Conservation (phyloP, 2,888 invertebrate genomes). For the Carpatolechia fugitivella region DNA sequence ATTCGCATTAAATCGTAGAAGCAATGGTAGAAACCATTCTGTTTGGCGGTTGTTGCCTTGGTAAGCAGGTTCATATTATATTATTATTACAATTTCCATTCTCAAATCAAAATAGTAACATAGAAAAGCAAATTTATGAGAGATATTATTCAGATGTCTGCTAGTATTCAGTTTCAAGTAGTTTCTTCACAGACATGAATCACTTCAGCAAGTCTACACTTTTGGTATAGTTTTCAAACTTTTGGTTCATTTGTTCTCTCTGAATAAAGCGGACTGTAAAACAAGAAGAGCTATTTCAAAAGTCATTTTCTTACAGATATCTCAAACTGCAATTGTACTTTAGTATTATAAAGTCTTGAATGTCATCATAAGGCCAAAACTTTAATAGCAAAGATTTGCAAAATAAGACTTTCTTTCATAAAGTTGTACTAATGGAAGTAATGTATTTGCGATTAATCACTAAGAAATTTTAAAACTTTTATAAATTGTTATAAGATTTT, state of each 20-base stretch:
- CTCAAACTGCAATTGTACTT: slow-evolving; percentile 5
- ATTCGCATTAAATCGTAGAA: too few relatives aligned
- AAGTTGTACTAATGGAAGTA: too few relatives aligned
- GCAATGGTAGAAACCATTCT: too few relatives aligned
- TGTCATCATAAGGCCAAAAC: not conserved
- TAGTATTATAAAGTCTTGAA: slow-evolving; percentile 2
- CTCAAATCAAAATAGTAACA: not conserved
- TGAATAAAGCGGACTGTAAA: not conserved
- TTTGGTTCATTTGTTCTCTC: slow-evolving; percentile 13
- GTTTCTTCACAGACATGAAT: slow-evolving; percentile 30
- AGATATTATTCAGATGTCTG: slow-evolving; percentile 23
- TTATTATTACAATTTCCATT: not conserved
- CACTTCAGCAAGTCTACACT: not conserved
- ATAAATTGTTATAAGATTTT: too few relatives aligned
- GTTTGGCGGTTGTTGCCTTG: not conserved
- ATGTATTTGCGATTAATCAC: too few relatives aligned
- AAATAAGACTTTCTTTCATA: not conserved
- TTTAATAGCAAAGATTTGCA: not conserved
- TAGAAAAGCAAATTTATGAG: slow-evolving; percentile 22
- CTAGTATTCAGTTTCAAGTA: slow-evolving; percentile 43
- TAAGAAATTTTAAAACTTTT: too few relatives aligned
- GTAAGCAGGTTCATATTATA: not conserved
- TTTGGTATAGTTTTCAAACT: slow-evolving; percentile 15
- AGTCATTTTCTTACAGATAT: not conserved
- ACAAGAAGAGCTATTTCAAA: slow-evolving; percentile 5